These are phyloP conservation scores for Pomacea maculata DNA, from an alignment of 1,140 invertebrate species.

Conservation along the genomic window DNA sequence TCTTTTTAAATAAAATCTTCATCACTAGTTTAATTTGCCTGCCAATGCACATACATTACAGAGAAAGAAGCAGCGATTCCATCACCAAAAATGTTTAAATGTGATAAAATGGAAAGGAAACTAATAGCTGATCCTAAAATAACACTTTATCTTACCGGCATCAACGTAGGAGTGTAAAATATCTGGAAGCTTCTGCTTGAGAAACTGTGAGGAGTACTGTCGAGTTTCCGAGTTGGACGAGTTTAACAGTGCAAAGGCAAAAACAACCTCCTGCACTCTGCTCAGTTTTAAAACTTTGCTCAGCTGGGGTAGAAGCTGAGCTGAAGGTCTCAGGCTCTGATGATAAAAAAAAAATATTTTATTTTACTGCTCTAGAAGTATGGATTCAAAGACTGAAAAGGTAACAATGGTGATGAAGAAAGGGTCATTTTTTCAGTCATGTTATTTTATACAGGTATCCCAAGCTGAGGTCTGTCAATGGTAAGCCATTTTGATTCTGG, in stretches of 20 bases:
- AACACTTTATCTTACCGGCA: conserved; percentile 69
- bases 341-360: conserved; percentile 43
- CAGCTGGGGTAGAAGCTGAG: conserved; percentile 82
- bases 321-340: conserved; percentile 78
- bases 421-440: no score
- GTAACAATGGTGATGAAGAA: neutral
- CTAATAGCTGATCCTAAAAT: neutral
- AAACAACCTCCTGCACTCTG: conserved; percentile 87
- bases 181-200: conserved; percentile 84
- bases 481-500: no score
- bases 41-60: no score
- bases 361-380: neutral
- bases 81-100: neutral
- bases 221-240: conserved; percentile 81
- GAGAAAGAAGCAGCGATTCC: neutral
- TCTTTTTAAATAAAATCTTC: no score
- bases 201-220: conserved; percentile 77
- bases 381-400: neutral
- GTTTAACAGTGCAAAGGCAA: conserved; percentile 83
- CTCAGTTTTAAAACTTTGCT: conserved; percentile 85
- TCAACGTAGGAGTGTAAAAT: conserved; percentile 75
- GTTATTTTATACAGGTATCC: no score
- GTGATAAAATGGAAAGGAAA: neutral
- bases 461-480: no score
- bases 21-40: no score